phyloP scores from a whole-genome alignment of 2,113 vertebrate species.

The Calidris pugnax region DNA sequence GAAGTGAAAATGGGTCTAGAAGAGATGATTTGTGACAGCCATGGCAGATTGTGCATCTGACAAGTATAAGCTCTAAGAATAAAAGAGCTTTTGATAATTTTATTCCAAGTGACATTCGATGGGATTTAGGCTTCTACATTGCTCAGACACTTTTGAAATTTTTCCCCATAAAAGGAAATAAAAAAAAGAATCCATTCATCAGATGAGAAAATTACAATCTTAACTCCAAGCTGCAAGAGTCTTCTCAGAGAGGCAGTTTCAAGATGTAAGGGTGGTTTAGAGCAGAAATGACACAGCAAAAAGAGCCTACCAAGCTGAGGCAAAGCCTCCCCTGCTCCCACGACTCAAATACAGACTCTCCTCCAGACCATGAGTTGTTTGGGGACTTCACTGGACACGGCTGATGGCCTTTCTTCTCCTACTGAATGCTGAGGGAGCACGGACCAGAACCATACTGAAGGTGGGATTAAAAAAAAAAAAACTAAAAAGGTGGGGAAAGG shows the following conservation, averaged over 20 bases:
- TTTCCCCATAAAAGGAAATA: conserved; percentile 36
- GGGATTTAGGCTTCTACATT: conserved; percentile 34
- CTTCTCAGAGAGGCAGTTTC: not conserved
- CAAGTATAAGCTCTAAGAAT: conserved; percentile 60
- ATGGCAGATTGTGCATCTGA: conserved; percentile 55
- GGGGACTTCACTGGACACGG: not conserved
- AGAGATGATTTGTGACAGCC: conserved; percentile 57
- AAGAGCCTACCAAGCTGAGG: not conserved
- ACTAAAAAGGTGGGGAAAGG: not conserved
- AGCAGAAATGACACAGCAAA: conserved; percentile 33
- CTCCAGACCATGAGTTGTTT: not conserved
- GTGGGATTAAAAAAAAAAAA: not conserved
- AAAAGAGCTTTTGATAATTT: conserved; percentile 63
- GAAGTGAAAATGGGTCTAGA: conserved; percentile 44
- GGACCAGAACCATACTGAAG: not conserved
- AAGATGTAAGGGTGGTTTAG: not conserved
- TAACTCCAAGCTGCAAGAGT: not conserved
- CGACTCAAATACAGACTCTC: not conserved
- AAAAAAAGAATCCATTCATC: conserved; percentile 17
- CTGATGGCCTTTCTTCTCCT: not conserved
- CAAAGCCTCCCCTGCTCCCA: not conserved
- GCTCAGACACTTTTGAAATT: conserved; percentile 36
- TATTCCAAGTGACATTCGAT: conserved; percentile 45
- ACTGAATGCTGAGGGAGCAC: fast-evolving
- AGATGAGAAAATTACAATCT: conserved; percentile 31